Conservation (phyloP, 2,113 vertebrate genomes). For the Corythaeola cristata region DNA sequence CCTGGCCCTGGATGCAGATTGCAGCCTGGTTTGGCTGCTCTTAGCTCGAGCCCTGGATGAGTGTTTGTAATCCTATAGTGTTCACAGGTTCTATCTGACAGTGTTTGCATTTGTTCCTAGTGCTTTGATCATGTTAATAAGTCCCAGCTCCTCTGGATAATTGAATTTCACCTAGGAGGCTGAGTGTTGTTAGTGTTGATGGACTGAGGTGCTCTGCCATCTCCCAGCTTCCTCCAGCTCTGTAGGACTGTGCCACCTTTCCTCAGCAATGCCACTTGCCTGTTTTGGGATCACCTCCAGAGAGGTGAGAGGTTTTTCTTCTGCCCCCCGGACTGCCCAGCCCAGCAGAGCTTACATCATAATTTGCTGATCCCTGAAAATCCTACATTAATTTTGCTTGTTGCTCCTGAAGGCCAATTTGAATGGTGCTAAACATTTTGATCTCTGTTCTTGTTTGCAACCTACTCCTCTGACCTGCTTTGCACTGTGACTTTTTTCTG, state of each 20-base stretch:
- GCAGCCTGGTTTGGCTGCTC: background rate
- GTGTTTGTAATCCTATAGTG: background rate
- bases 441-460: background rate
- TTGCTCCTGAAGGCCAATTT: background rate
- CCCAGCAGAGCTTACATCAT: background rate
- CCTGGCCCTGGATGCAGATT: background rate
- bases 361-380: background rate
- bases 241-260: background rate
- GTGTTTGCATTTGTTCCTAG: background rate
- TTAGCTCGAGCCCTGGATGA: background rate
- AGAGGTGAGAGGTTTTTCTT: background rate
- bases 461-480: background rate
- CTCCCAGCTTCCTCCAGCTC: background rate
- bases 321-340: background rate
- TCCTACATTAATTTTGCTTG: background rate
- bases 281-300: background rate
- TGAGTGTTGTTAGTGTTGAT: background rate
- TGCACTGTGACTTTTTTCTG: background rate
- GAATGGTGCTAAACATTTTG: background rate
- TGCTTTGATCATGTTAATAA: background rate
- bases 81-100: background rate
- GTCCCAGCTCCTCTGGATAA: background rate
- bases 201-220: background rate
- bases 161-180: background rate
- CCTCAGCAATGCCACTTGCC: background rate